phyloP scores from a whole-genome alignment of 2,797 vertebrate species.

The Apogon talboti region DNA sequence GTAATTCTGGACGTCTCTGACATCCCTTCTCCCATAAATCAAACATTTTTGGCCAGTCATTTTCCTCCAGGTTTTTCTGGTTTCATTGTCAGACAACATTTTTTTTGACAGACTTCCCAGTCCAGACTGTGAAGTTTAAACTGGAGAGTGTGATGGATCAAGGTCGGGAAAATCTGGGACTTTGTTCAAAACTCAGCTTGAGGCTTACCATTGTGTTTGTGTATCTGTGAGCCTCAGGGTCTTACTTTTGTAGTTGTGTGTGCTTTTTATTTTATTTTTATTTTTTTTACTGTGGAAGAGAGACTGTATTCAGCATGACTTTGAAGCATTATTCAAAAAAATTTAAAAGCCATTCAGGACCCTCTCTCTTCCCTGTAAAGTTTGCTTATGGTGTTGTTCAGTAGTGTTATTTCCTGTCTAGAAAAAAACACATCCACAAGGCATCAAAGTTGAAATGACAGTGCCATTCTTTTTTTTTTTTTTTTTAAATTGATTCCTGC shows the following conservation, averaged over 20 bases:
- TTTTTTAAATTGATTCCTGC: slow-evolving; percentile 11
- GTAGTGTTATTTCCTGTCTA: no score
- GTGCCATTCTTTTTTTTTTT: slow-evolving; percentile 19
- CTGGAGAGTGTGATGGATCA: slow-evolving; percentile 57
- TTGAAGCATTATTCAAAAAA: slow-evolving; percentile 63
- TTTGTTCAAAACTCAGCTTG: slow-evolving; percentile 79
- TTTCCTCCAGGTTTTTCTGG: slow-evolving; percentile 42
- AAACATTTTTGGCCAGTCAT: slow-evolving; percentile 4
- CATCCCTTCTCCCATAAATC: not conserved
- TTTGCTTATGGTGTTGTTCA: not conserved
- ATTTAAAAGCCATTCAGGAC: slow-evolving; percentile 39
- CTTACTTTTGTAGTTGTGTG: slow-evolving; percentile 18
- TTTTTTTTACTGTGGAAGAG: slow-evolving; percentile 19
- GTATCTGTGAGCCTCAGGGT: slow-evolving; percentile 20
- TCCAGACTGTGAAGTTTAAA: slow-evolving; percentile 58
- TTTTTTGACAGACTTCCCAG: slow-evolving; percentile 33
- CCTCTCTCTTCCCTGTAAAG: slow-evolving; percentile 22
- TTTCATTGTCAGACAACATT: slow-evolving; percentile 36
- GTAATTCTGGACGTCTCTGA: not conserved
- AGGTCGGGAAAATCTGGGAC: slow-evolving; percentile 77
- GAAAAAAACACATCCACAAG: not conserved
- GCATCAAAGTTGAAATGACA: slow-evolving; percentile 41
- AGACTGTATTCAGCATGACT: slow-evolving; percentile 62
- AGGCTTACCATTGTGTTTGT: slow-evolving; percentile 45
- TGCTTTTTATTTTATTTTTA: not conserved